Evolutionary conservation across 1,140 invertebrate genomes (phyloP).

Genomic region (Globodera rostochiensis): DNA sequence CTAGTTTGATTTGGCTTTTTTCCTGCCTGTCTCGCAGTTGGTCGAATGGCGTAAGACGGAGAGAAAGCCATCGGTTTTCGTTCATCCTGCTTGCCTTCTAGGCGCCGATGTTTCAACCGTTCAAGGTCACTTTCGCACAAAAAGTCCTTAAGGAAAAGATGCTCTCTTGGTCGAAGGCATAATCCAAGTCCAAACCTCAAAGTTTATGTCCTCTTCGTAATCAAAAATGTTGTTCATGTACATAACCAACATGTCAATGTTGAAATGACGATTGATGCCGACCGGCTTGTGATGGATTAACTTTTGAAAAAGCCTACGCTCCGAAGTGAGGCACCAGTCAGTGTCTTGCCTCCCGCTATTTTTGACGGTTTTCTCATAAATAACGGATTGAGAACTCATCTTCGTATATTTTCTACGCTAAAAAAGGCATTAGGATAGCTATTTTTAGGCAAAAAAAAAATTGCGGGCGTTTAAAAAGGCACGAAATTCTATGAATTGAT

Average conservation of each 20-base stretch:
- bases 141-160: conserved; percentile 20
- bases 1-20: neutral
- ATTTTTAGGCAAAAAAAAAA: too few species aligned
- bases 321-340: conserved; percentile 1
- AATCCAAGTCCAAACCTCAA: conserved; percentile 12
- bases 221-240: conserved; percentile 30
- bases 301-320: conserved; percentile 9
- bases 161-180: neutral
- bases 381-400: conserved; percentile 74
- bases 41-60: conserved; percentile 24
- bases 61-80: conserved; percentile 27
- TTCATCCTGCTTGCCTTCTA: conserved; percentile 16
- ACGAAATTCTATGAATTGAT: too few species aligned
- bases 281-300: conserved; percentile 28
- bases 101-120: conserved; percentile 18
- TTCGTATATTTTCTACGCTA: too few species aligned
- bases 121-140: conserved; percentile 22
- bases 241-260: conserved; percentile 12
- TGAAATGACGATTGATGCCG: conserved; percentile 24
- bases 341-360: neutral
- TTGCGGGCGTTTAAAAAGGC: too few species aligned
- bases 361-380: conserved; percentile 20
- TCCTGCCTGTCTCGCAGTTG: conserved; percentile 21
- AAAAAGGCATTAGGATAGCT: too few species aligned
- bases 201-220: conserved; percentile 27